phyloP scores from a whole-genome alignment of 2,797 vertebrate genomes.

The Centroberyx gerrardi region DNA sequence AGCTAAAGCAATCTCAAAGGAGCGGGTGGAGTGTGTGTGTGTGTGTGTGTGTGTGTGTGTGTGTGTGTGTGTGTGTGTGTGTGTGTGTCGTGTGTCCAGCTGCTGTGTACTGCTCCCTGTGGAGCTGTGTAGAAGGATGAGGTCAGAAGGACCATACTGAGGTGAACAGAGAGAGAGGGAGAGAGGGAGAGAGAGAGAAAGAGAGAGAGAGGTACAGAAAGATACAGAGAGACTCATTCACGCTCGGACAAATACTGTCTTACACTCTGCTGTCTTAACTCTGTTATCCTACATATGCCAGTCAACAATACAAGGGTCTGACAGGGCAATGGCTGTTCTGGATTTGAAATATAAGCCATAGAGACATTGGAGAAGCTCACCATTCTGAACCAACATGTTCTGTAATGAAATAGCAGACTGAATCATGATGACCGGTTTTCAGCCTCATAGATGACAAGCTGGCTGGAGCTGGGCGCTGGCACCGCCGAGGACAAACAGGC shows the following conservation, averaged over 20 bases:
- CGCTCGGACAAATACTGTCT: neutral
- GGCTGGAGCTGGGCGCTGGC: constrained; percentile 34
- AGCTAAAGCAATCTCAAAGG: constrained; percentile 29
- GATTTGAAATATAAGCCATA: neutral
- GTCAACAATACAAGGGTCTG: constrained; percentile 19
- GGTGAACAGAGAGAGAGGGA: constrained; percentile 45
- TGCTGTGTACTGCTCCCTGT: constrained; percentile 60
- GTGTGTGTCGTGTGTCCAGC: constrained; percentile 56
- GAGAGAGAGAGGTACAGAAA: constrained; percentile 16
- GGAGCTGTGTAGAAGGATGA: constrained; percentile 57
- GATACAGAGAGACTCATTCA: constrained; percentile 31
- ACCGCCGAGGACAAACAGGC: constrained; percentile 51
- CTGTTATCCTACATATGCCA: constrained; percentile 11
- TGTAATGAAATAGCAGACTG: neutral
- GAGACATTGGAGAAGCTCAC: neutral
- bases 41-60: neutral
- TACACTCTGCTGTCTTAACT: neutral
- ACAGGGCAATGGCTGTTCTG: neutral
- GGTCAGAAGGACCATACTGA: constrained; percentile 66
- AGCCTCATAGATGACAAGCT: constrained; percentile 26
- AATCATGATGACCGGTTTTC: constrained; percentile 8
- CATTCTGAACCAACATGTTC: constrained; percentile 6
- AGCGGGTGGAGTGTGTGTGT: constrained; percentile 13
- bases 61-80: neutral
- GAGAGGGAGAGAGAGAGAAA: constrained; percentile 22